Base-by-base conservation (phyloP, 1,140 invertebrate genomes). In the Acromyrmex charruanus region DNA sequence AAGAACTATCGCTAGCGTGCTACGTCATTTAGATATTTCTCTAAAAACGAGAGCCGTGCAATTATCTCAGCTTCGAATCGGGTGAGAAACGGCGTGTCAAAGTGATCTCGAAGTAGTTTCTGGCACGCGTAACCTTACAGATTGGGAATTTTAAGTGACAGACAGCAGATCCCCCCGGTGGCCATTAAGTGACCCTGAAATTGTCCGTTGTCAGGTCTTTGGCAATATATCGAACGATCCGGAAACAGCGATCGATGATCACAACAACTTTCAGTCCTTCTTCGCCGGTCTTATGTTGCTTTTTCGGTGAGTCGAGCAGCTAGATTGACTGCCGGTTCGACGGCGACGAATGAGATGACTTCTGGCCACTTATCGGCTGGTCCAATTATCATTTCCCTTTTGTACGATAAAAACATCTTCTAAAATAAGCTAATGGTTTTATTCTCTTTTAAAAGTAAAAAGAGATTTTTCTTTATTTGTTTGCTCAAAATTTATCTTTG, bases 221-320 rank as follows among this genome's bases (percentile, higher is more conserved):
- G 98, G 98, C 94, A 99, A 99, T 96, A 98, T 99, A 95, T 96
- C 97, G 95, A 97, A 98, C 95, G 97, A 98, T 96, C 97, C 98
- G 92, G 97, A 97, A 94, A 97, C 97, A 92, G 97, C 98, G 92
- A 97, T 99, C 94, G 99, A 98, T 96, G 97, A 98, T 91, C 99
- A 99, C 97, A 99, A 99, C 97, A 99, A 99, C 97, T 99, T 99
- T 97, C 97, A 98, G 95, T 97, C 98, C 92, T 99, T 99, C 97
- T 97, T 98, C 96, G 97, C 98, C 95, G 97, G 98, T 94, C 96
- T 99, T 93, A 98, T 99, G 96, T 97, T 99, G 92, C 97, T 99
- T 92, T 99, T 99, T 97, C 98, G 98, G 97, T 99, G 98, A 98
- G 95, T 95, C 94, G 95, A 95, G 95, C 95, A 95, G 95, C 94